Evolutionary conservation across 2,113 vertebrate species (phyloP).

Genomic region (Notiomystis cincta): DNA sequence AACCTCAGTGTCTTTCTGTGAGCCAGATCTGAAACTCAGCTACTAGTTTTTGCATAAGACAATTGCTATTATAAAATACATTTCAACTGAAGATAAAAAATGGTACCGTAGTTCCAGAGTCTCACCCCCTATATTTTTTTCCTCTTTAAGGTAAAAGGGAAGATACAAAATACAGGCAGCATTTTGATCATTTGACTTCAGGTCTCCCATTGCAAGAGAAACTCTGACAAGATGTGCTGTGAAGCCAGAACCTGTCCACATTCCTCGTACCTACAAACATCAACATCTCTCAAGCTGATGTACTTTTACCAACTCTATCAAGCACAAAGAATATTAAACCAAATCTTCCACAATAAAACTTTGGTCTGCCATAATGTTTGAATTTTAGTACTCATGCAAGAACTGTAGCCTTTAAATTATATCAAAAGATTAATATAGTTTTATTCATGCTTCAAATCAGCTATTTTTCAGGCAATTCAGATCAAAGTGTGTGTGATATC

Average conservation of each 20-base stretch:
- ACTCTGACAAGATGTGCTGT: neutral
- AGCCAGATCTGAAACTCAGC: neutral
- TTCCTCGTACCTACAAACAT: neutral
- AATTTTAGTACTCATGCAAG: neutral
- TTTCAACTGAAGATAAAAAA: neutral
- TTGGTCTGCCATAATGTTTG: neutral
- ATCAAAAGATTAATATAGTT: neutral
- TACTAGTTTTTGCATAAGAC: neutral
- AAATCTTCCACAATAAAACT: neutral
- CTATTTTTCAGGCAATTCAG: neutral
- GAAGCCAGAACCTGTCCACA: neutral
- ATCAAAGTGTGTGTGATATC: neutral
- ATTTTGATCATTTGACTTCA: neutral
- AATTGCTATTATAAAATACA: neutral
- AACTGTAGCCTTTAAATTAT: neutral
- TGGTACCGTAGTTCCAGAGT: neutral
- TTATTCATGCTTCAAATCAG: neutral
- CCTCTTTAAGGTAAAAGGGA: neutral
- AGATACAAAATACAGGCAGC: neutral
- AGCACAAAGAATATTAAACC: neutral
- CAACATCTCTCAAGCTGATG: neutral
- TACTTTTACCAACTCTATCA: neutral
- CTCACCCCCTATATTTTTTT: neutral
- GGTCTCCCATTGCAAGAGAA: neutral
- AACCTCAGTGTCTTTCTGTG: neutral